A percentile compares a stretch with the other conserved stretches of the same genome.
phyloP scores from a whole-genome alignment of 2,888 invertebrate species.

The Drosophila diplacantha region DNA sequence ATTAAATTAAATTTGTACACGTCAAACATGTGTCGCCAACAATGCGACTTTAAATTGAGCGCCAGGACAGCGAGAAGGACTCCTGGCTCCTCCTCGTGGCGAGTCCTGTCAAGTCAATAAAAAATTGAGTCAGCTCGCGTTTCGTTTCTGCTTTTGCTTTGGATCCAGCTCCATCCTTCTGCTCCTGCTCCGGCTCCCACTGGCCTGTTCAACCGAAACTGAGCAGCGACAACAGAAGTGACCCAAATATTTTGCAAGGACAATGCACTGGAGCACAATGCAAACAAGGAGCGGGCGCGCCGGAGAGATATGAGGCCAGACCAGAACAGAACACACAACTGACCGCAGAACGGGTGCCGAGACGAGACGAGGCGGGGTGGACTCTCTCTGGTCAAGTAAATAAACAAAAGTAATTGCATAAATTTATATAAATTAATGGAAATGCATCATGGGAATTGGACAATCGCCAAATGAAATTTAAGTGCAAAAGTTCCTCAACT shows the following conservation, averaged over 20 bases:
- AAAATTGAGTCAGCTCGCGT: constrained; percentile 53
- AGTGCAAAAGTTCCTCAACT: constrained; percentile 54
- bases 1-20: constrained; percentile 73
- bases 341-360: constrained; percentile 40
- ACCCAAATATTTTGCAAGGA: constrained; percentile 71
- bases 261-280: constrained; percentile 69
- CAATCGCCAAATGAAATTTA: constrained; percentile 58
- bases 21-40: constrained; percentile 73
- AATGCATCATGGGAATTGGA: constrained; percentile 64
- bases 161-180: background rate
- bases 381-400: constrained; percentile 58
- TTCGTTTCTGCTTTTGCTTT: background rate
- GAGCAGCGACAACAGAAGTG: constrained; percentile 70
- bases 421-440: constrained; percentile 71
- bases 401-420: constrained; percentile 72
- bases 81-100: constrained; percentile 33
- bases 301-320: constrained; percentile 26
- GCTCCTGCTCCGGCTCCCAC: background rate
- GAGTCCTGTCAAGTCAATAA: constrained; percentile 70
- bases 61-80: constrained; percentile 13
- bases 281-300: constrained; percentile 27
- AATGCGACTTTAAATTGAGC: constrained; percentile 67
- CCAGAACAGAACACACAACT: constrained; percentile 33
- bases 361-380: background rate
- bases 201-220: constrained; percentile 48